Evolutionary conservation across 2,113 vertebrate genomes (phyloP).

Genomic region (Pygoscelis antarcticus): DNA sequence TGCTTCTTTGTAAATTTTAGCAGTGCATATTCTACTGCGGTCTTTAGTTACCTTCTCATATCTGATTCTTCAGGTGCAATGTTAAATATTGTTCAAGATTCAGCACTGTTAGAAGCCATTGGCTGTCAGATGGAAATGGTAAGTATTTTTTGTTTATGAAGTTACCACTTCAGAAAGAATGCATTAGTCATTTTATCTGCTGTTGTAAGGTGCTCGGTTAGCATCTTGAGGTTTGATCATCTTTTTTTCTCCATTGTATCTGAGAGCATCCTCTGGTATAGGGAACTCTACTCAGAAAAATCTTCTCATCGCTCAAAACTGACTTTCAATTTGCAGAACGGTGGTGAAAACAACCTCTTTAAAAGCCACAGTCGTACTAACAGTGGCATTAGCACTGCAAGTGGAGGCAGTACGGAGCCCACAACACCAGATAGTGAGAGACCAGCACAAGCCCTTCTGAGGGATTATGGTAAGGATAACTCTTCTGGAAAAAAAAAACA

Average conservation of each 20-base stretch:
- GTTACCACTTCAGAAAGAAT: neutral
- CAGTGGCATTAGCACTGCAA: slow-evolving; percentile 89
- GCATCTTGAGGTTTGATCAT: neutral
- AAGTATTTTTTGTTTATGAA: slow-evolving; percentile 46
- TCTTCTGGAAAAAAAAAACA: neutral
- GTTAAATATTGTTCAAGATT: slow-evolving; percentile 97
- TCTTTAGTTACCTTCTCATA: neutral
- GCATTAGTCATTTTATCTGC: neutral
- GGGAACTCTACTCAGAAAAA: neutral
- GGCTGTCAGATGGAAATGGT: slow-evolving; percentile 92
- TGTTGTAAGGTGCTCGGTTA: neutral
- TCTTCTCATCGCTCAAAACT: neutral
- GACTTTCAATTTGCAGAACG: slow-evolving; percentile 65
- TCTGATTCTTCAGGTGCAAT: slow-evolving; percentile 86
- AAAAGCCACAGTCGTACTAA: slow-evolving; percentile 93
- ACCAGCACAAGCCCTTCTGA: slow-evolving; percentile 87
- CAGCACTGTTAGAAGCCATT: slow-evolving; percentile 91
- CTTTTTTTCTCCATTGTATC: neutral
- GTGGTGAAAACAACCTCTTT: slow-evolving; percentile 72
- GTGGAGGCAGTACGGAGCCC: slow-evolving; percentile 88
- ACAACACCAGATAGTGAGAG: slow-evolving; percentile 91
- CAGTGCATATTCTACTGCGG: neutral
- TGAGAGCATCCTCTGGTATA: neutral
- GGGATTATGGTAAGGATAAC: slow-evolving; percentile 88
- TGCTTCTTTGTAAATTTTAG: neutral